Evolutionary conservation across 2,113 vertebrate species (phyloP).

Genomic region (Gobio gobio): DNA sequence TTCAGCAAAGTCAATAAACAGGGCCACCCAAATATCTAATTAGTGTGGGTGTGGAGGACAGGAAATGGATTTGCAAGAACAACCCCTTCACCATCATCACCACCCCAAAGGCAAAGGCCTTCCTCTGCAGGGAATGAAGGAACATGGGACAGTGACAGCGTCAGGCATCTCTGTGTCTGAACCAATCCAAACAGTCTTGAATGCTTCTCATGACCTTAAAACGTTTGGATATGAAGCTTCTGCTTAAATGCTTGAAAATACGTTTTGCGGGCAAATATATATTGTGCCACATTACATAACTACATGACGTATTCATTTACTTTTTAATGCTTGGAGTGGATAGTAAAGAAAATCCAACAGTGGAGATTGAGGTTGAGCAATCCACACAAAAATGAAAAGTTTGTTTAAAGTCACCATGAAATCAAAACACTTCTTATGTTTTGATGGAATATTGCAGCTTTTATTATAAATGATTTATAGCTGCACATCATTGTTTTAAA

Average conservation of each 20-base stretch:
- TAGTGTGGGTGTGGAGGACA: conserved; percentile 92
- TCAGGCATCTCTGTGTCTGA: not conserved
- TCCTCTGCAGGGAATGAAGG: conserved; percentile 79
- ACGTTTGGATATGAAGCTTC: not conserved
- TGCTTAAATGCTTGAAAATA: not conserved
- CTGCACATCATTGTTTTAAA: too few species aligned
- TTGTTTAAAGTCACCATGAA: not conserved
- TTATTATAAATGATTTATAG: too few species aligned
- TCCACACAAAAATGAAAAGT: too few species aligned
- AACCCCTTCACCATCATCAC: conserved; percentile 47
- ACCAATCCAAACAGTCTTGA: not conserved
- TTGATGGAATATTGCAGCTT: too few species aligned
- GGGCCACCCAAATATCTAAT: conserved; percentile 99
- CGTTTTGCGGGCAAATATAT: not conserved
- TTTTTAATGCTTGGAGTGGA: not conserved
- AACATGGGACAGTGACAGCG: conserved; percentile 75
- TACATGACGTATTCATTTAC: not conserved
- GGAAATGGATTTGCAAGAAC: conserved; percentile 86
- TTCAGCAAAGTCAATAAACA: conserved; percentile 99
- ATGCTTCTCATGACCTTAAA: not conserved
- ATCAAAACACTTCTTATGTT: too few species aligned
- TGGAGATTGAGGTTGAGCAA: not conserved
- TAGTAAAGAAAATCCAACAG: not conserved
- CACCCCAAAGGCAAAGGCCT: conserved; percentile 66
- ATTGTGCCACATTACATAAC: too few species aligned